Evolutionary conservation across 2,113 vertebrate genomes (phyloP), one percentile per base, ranked within the genome.

Genomic region (Pungitius pungitius): DNA sequence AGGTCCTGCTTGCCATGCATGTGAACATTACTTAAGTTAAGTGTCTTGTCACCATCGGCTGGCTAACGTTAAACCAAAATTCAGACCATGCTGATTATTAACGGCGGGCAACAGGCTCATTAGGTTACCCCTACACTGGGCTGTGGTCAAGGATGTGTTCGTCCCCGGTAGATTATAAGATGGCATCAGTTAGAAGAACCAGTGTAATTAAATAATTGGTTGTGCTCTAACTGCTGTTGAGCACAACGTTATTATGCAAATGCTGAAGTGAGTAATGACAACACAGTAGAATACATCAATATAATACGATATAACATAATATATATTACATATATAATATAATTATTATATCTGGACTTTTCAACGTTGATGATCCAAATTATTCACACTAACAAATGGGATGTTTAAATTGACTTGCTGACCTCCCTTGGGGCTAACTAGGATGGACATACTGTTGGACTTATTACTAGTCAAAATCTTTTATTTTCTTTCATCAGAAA

Each of bases 1-100:
- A 62, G 57, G 69, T 57, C 40, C 49, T 63, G 30, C 24, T 63
- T 69, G 49, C 56, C 35, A 52, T 69, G 26, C 17, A 37, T 43
- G 9, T 66, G 51, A 63, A 22, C 15, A 18, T 22, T 61, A 77
- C 27, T 56, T 39, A 70, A n/a, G 30, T 69, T 26, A 17, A 17
- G 37, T 49, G 60, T 40, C 18, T 72, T 18, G 27, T 59, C 47
- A 43, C 42, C 42, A 43, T 15, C 42, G 17, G 42, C 42, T 43
- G 42, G 42, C 42, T 45, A 9, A 18, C 43, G 15, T 45, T 8
- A 45, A 43, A 45, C 33, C 45, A 20, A 47, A 47, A 47, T 17
- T 20, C 20, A 47, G 45, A 8, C 45, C 18, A 8, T 9, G 45
- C 20, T 20, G 3, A 47, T 47, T 20, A 45, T 45, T 45, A 47